phyloP scores from a whole-genome alignment of 2,888 invertebrate genomes.

The Hypercompe scribonia region DNA sequence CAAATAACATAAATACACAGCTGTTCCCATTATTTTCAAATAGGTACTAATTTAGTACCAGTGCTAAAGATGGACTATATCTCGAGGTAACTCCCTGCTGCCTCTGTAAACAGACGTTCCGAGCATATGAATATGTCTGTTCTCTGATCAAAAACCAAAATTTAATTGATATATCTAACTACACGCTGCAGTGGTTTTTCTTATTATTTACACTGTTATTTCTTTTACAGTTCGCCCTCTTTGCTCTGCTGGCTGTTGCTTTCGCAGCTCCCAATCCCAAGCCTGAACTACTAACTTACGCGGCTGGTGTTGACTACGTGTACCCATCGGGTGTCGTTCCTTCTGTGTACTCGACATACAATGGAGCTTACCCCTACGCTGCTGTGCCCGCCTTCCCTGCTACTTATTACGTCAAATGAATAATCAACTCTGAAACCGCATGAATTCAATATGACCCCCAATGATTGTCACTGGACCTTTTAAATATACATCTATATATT shows the following conservation, averaged over 20 bases:
- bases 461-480: neutral
- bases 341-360: slow-evolving; percentile 64
- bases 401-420: slow-evolving; percentile 59
- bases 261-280: slow-evolving; percentile 78
- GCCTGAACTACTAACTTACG: slow-evolving; percentile 64
- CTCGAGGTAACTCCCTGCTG: too few relatives aligned
- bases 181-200: too few relatives aligned
- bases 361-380: slow-evolving; percentile 65
- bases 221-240: slow-evolving; percentile 76
- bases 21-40: too few relatives aligned
- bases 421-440: neutral
- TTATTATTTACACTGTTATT: neutral
- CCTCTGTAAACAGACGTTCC: too few relatives aligned
- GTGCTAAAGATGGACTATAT: too few relatives aligned
- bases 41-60: too few relatives aligned
- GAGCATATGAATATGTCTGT: too few relatives aligned
- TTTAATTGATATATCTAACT: too few relatives aligned
- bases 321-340: slow-evolving; percentile 60
- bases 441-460: neutral
- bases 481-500: neutral
- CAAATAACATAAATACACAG: too few relatives aligned
- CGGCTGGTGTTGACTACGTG: slow-evolving; percentile 67
- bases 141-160: too few relatives aligned
- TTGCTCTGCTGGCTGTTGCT: slow-evolving; percentile 82
- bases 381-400: slow-evolving; percentile 52